Percentiles rank a stretch among this genome's conserved stretches.
Conservation (phyloP, 2,113 vertebrate genomes). For the Lepus timidus region DNA sequence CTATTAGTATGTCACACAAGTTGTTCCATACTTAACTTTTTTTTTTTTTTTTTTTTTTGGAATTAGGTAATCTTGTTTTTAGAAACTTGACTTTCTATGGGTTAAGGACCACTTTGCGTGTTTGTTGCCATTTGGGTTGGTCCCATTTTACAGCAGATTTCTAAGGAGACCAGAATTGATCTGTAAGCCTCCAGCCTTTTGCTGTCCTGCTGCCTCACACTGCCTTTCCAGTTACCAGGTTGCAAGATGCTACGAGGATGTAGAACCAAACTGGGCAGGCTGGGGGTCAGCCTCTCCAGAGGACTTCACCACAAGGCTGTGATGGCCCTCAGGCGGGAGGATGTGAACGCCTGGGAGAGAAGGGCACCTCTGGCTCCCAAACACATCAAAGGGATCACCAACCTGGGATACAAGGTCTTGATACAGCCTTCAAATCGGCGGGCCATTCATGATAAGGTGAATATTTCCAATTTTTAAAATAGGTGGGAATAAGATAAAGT, state of each 20-base stretch:
- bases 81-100: not conserved
- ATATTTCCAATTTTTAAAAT: not conserved
- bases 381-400: slow-evolving; percentile 94
- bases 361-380: slow-evolving; percentile 96
- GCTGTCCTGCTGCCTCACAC: not conserved
- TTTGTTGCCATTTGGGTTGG: not conserved
- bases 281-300: slow-evolving; percentile 78
- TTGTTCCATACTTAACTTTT: not conserved
- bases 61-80: not conserved
- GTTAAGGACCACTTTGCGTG: not conserved
- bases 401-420: slow-evolving; percentile 95
- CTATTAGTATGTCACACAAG: not conserved
- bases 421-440: slow-evolving; percentile 97
- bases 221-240: slow-evolving; percentile 74
- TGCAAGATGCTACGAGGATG: slow-evolving; percentile 91
- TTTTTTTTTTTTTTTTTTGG: not conserved
- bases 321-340: slow-evolving; percentile 95
- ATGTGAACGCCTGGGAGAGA: slow-evolving; percentile 96
- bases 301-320: slow-evolving; percentile 88
- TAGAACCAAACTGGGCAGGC: slow-evolving; percentile 79
- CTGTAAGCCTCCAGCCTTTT: not conserved
- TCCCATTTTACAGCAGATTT: slow-evolving; percentile 86
- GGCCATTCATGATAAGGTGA: slow-evolving; percentile 96
- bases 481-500: not conserved
- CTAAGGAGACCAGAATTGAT: slow-evolving; percentile 82